Evolutionary conservation across 2,113 vertebrate species (phyloP), one percentile per base, ranked within the genome.

Genomic region (Numida meleagris): DNA sequence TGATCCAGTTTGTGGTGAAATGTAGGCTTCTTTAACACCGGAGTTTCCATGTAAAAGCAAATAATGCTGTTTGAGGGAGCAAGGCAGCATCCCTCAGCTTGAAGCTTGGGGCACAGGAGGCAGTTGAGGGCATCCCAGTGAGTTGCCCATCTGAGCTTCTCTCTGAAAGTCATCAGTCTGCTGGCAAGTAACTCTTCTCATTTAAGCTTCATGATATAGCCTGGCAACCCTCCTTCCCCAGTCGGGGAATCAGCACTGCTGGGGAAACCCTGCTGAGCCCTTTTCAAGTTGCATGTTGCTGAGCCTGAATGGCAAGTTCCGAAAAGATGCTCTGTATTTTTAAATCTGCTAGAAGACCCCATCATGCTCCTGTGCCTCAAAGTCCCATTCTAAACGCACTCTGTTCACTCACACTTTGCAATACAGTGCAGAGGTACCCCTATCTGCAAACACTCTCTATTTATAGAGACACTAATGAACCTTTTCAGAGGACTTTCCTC

Each of bases 381-480:
- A 89, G 71, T 53, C 82, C 71, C 42, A 34, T 74, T 76, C 72
- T 45, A 12, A 70, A 29, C 27, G 25, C 1, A 3, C 14, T 3
- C 10, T 10, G 25, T 34, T 48, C 0, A 0, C 59, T 78, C 51
- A 6, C 10, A 11, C 65, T 81, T 63, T 5, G 42, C 2, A 7
- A 7, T 40, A 3, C 17, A 14, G 0, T 36, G 0, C 1, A 34
- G 1, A 1, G 31, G 33, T 53, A 33, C 7, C 57, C 17, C 0
- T 16, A 11, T 15, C 62, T 80, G 27, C 71, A 70, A n/a, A 46
- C 23, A 1, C 31, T 55, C 29, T 27, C 40, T 65, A 14, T 34
- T 68, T 66, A 19, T 4, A 45, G 61, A 71, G 48, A 45, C 40
- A 3, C 36, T 58, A 74, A 63, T 23, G 71, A 91, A 58, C 90